Base-by-base conservation (phyloP, 2,888 invertebrate genomes). In the Mechanitis messenoides region DNA sequence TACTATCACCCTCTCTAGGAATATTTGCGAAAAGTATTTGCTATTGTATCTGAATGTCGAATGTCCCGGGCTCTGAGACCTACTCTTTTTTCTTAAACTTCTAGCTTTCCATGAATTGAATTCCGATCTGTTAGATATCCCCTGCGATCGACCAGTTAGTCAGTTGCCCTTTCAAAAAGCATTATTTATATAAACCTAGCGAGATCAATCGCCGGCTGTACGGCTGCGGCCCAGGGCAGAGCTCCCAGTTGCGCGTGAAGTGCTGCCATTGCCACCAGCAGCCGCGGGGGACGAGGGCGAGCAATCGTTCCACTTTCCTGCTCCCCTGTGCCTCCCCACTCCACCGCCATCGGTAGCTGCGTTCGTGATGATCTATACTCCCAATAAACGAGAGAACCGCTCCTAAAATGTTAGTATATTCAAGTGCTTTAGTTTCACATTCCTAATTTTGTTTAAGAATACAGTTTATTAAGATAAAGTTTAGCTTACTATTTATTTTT, bases 371-470 rank as follows among this genome's bases (percentile, higher is more conserved):
- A 64, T 9, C 92, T 88, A 78, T 95, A 95, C 80, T 93, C 93
- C 85, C 95, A 94, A 73, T 95, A 91, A 73, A 95, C 77, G 76
- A 95, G 82, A 57, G 93, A 92, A 2, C 95, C 95, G 71, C 94
- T 94, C 67, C 96, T 96, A 81, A 47, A 87, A 75, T 42, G 9
- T 7, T 3, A 42, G 6, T 9, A 42, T 2, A 42, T 9, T 42
- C 6, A 9, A 5, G 35, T 35, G 35, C 35, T 35, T 20, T 20
- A 20, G 35, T 35, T 35, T 1, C 6, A 35, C 6, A 6, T 35
- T 6, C 35, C 4, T 35, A 3, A 5, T 2, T 35, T 6, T 35
- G 1, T 35, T 35, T 35, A 35, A 35, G 35, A 6, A 35, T 6
- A 35, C 3, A 35, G 6, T 35, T 35, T n/a, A n/a, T n/a, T n/a